Conservation (phyloP, 53 echinoderm and acorn worm genomes). For the Patiria pectinifera region DNA sequence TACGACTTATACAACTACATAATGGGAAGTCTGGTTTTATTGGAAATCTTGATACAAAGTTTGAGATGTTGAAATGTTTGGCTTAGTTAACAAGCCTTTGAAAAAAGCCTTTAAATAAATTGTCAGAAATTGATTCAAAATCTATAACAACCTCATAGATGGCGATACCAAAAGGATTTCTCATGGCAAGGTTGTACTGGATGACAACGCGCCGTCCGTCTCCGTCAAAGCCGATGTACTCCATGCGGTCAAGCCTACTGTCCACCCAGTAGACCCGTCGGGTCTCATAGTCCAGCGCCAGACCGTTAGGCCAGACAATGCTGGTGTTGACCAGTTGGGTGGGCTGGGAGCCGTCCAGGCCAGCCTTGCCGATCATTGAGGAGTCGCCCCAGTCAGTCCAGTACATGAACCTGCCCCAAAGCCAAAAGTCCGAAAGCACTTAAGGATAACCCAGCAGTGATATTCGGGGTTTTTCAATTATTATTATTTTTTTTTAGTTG, state of each 20-base stretch:
- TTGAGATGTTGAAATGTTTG: neutral
- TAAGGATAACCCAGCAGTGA: too few species aligned
- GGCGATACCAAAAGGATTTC: slow-evolving; percentile 40
- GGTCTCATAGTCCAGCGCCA: slow-evolving; percentile 58
- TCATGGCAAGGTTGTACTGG: neutral
- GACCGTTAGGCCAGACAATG: slow-evolving; percentile 55
- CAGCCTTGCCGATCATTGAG: slow-evolving; percentile 62
- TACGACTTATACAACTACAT: too few species aligned
- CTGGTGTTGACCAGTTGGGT: slow-evolving; percentile 35
- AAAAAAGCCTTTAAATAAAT: too few species aligned
- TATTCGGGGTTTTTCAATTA: too few species aligned
- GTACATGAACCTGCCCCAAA: slow-evolving; percentile 54
- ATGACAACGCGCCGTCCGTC: slow-evolving; percentile 44
- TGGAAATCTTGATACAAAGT: too few species aligned
- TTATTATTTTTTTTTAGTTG: too few species aligned
- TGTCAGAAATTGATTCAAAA: too few species aligned
- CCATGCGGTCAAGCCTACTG: slow-evolving; percentile 36
- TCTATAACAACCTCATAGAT: slow-evolving; percentile 27
- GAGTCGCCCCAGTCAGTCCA: slow-evolving; percentile 60
- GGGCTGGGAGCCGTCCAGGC: slow-evolving; percentile 54
- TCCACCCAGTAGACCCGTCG: slow-evolving; percentile 67
- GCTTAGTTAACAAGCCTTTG: neutral
- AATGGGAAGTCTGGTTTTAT: too few species aligned
- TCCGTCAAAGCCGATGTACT: slow-evolving; percentile 64
- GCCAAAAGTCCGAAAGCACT: too few species aligned